Evolutionary conservation across 1,140 invertebrate genomes (phyloP).

Genomic region (Pogonomyrmex californicus): DNA sequence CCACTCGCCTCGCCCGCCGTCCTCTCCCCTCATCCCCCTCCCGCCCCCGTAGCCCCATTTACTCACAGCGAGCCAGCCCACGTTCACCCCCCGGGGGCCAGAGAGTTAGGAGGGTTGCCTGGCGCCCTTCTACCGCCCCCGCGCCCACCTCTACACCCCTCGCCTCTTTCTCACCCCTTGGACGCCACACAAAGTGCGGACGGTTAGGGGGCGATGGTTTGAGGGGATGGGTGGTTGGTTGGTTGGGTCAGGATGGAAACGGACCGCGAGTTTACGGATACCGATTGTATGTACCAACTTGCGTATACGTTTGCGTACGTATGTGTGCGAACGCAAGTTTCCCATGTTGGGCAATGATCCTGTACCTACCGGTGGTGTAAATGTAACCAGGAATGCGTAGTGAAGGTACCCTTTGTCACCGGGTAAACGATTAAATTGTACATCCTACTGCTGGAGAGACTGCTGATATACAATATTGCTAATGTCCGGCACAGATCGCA

Average conservation of each 20-base stretch:
- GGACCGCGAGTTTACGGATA: conserved; percentile 75
- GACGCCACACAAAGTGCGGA: conserved; percentile 81
- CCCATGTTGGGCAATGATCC: conserved; percentile 65
- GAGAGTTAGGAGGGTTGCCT: conserved; percentile 84
- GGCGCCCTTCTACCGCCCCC: conserved; percentile 76
- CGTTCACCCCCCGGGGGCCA: conserved; percentile 78
- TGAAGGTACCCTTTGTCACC: conserved; percentile 70
- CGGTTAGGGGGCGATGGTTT: conserved; percentile 76
- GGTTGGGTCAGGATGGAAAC: conserved; percentile 72
- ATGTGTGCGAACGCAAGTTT: conserved; percentile 31
- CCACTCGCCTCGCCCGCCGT: neutral
- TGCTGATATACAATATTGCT: conserved; percentile 74
- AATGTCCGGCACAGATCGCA: conserved; percentile 70
- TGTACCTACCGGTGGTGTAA: conserved; percentile 60
- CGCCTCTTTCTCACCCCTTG: conserved; percentile 72
- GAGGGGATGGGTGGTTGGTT: conserved; percentile 60
- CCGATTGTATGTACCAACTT: conserved; percentile 38
- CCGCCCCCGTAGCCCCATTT: conserved; percentile 57
- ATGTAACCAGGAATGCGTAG: conserved; percentile 71
- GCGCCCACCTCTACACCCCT: conserved; percentile 65
- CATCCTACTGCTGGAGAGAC: conserved; percentile 56
- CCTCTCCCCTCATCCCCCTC: conserved; percentile 13
- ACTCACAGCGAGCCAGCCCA: conserved; percentile 72
- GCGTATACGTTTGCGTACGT: neutral
- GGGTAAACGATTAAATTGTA: conserved; percentile 76